Evolutionary conservation across 2,113 vertebrate genomes (phyloP).

Genomic region (Coracopsis vasa): DNA sequence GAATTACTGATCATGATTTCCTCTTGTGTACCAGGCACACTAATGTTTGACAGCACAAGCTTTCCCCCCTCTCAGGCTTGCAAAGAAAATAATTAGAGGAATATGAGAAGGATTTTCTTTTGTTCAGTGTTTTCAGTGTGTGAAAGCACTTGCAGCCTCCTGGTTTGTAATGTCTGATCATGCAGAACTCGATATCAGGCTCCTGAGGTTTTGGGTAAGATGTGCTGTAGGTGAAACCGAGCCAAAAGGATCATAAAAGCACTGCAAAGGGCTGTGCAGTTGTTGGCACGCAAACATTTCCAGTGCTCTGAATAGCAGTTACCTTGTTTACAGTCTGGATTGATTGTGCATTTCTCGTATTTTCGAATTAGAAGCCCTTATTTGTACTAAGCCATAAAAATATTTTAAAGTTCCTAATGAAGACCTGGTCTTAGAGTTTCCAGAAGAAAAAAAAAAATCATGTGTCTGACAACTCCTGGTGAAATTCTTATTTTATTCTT

Average conservation of each 20-base stretch:
- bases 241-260: neutral
- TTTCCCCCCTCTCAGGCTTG: neutral
- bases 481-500: neutral
- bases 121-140: fast-evolving
- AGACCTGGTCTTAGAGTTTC: neutral
- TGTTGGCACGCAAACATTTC: neutral
- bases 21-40: fast-evolving
- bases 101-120: neutral
- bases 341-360: neutral
- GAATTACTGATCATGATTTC: neutral
- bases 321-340: no score
- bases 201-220: neutral
- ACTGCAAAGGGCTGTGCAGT: neutral
- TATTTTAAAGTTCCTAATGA: neutral
- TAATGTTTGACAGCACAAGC: no score
- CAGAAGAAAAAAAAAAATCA: neutral
- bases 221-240: neutral
- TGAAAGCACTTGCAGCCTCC: neutral
- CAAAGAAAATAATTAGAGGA: neutral
- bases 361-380: neutral
- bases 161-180: neutral
- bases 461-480: neutral
- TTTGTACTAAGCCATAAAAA: neutral
- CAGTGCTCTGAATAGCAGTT: neutral
- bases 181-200: neutral